Evolutionary conservation across 1,140 invertebrate species (phyloP).

Genomic region (Agrypnia vestita): DNA sequence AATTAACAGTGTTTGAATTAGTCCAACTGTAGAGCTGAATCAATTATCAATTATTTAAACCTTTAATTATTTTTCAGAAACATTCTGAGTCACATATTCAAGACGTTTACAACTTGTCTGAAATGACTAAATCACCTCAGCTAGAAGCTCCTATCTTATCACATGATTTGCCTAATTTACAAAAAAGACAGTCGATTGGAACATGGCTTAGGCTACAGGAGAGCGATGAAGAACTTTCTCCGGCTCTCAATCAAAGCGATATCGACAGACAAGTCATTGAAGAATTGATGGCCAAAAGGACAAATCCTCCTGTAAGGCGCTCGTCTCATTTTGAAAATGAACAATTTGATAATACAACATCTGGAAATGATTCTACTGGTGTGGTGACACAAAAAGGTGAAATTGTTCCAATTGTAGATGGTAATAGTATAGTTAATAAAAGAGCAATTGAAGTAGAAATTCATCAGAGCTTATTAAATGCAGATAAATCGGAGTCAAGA

Average conservation of each 20-base stretch:
- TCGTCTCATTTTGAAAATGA: conserved; percentile 43
- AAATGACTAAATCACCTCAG: not conserved
- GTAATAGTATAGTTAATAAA: not conserved
- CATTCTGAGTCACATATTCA: not conserved
- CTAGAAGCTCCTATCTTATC: not conserved
- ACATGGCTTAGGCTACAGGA: conserved; percentile 46
- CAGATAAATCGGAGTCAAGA: not conserved
- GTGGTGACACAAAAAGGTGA: not conserved
- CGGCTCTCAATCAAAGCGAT: conserved; percentile 52
- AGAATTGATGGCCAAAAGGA: conserved; percentile 59
- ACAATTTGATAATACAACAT: not conserved
- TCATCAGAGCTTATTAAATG: not conserved
- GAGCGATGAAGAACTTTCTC: conserved; percentile 32
- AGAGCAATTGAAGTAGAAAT: not conserved
- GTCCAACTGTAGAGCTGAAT: no score
- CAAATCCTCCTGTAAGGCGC: conserved; percentile 57
- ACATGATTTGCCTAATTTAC: not conserved
- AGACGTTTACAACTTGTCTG: not conserved
- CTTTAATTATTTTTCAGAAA: not conserved
- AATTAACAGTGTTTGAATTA: no score
- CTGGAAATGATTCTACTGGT: conserved; percentile 11
- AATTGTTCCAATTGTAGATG: not conserved
- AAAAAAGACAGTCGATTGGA: conserved; percentile 47
- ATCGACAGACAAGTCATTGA: conserved; percentile 52
- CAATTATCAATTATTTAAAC: no score